Base-by-base conservation (phyloP, 2,888 invertebrate species). In the Polydesmus complanatus region DNA sequence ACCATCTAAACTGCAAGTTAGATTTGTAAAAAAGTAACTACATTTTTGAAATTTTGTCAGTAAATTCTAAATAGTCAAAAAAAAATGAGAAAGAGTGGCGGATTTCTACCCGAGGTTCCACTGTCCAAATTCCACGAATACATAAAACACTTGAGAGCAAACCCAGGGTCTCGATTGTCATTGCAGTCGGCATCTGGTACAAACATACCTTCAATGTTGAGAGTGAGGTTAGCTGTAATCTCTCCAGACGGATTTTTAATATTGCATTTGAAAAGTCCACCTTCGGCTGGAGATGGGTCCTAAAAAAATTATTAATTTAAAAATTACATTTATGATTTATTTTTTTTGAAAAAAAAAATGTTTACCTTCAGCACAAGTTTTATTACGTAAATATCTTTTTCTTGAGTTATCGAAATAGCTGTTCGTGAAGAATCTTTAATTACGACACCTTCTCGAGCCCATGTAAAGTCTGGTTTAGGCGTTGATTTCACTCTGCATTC, bases 251-350 rank as follows among this genome's bases (percentile, higher is more conserved):
- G 83, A 77, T 96, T 97, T 76, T 93, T 94, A 70, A 95, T 92
- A 72, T 93, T 94, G 76, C 97, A 96, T 76, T 96, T 95, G 79
- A 97, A 98, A 65, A 95, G 80, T 67, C 97, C 98, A 69, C 95
- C 95, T 78, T 98, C 97, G 71, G 90, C 89, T 65, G 91, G 82
- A 71, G 89, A 89, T 66, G 95, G 94, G 77, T 94, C 92, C 88
- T 90, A 70, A 37, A 37, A 37, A 37, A 37, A 37, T 37, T 8
- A 37, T 8, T 37, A 37, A 37, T 37, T 5, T 8, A 8, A 8
- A 37, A 14, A 37, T 37, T 51, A 19, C 51, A 21, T 22, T 8
- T 11, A 27, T 21, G 27, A 23, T 54, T 5, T 8, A 21, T n/a
- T 27, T n/a, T 25, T 18, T 52, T 27, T 51, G n/a, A 57, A 57